A percentile compares a stretch with the other conserved stretches of the same genome.
Conservation (phyloP, 2,113 vertebrate species). For the Neoarius graeffei region DNA sequence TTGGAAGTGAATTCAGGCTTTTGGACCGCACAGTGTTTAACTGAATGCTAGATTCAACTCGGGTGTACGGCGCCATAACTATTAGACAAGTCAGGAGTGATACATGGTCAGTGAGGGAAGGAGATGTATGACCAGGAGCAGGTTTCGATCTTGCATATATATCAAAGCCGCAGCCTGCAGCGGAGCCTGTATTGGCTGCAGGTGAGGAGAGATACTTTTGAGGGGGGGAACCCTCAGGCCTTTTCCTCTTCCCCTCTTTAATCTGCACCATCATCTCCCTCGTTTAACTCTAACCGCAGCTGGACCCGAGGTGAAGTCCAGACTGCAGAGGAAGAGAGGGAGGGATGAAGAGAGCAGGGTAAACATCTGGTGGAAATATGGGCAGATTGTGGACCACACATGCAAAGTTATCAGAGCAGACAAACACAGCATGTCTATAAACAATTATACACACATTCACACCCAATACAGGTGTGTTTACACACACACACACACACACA, state of each 20-base stretch:
- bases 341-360: neutral
- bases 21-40: neutral
- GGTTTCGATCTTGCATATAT: neutral
- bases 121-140: conserved; percentile 19
- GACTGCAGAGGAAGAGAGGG: conserved; percentile 15
- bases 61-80: neutral
- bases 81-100: conserved; percentile 23
- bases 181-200: neutral
- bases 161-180: neutral
- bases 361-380: conserved; percentile 53
- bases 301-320: conserved; percentile 36
- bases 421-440: neutral
- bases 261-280: conserved; percentile 32
- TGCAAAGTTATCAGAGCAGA: neutral
- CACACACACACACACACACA: conserved; percentile 47
- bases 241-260: conserved; percentile 20
- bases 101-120: conserved; percentile 15
- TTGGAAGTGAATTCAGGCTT: neutral
- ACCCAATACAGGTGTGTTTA: conserved; percentile 39
- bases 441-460: conserved; percentile 4
- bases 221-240: conserved; percentile 17
- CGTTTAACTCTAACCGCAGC: conserved; percentile 29
- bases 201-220: conserved; percentile 29
- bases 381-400: conserved; percentile 27
- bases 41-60: neutral